Percentiles rank a stretch among this genome's conserved stretches.
phyloP scores from a whole-genome alignment of 2,113 vertebrate genomes.

The Monopterus albus region DNA sequence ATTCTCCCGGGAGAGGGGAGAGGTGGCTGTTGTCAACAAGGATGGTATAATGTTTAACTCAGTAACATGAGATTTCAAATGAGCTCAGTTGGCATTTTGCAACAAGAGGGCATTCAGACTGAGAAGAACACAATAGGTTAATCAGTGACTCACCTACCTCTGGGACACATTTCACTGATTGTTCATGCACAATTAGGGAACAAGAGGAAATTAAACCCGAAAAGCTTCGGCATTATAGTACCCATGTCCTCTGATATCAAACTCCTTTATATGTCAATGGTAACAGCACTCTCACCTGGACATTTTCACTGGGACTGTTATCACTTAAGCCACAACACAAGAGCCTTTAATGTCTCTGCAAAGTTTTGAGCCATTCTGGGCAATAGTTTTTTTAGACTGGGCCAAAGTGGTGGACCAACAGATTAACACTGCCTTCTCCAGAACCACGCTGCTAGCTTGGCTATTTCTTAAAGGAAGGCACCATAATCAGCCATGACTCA shows the following conservation, averaged over 20 bases:
- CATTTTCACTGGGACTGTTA: not conserved
- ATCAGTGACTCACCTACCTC: slow-evolving; percentile 17
- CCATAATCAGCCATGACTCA: not conserved
- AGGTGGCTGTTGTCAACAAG: slow-evolving; percentile 18
- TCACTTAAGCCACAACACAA: no score
- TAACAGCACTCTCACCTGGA: not conserved
- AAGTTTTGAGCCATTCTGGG: no score
- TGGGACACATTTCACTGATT: slow-evolving; percentile 15
- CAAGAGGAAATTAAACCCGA: slow-evolving; percentile 18
- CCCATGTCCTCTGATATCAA: not conserved
- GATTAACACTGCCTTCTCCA: no score
- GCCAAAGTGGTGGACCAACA: no score
- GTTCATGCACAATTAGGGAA: slow-evolving; percentile 29
- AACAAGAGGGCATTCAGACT: slow-evolving; percentile 32
- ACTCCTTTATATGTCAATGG: not conserved
- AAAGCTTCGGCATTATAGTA: not conserved
- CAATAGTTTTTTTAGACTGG: no score
- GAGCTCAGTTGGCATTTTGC: slow-evolving; percentile 23
- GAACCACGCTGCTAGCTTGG: no score
- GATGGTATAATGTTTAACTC: slow-evolving; percentile 29
- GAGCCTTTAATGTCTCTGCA: no score
- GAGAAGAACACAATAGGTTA: slow-evolving; percentile 17
- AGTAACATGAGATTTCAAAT: slow-evolving; percentile 34
- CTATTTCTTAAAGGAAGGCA: no score
- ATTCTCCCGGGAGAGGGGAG: not conserved